Base-by-base conservation (phyloP, 2,888 invertebrate genomes). In the Drosophila anomelani region DNA sequence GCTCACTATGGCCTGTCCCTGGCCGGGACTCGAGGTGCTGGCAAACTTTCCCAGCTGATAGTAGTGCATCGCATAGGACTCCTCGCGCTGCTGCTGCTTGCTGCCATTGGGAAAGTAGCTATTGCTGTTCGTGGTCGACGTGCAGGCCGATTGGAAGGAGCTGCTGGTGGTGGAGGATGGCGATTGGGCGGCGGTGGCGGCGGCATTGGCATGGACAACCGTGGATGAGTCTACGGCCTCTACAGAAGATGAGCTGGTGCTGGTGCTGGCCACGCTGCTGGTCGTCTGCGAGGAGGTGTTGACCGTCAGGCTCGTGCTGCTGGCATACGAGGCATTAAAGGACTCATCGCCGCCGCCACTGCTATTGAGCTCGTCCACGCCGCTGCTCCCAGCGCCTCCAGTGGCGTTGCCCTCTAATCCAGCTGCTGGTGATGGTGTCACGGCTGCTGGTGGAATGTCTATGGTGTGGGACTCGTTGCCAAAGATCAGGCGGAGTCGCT, bases 391-490 rank as follows among this genome's bases (percentile, higher is more conserved):
- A 60, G 54, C 47, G 39, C 49, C 38, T 9, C 44, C 53, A 26
- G 12, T 12, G 49, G 17, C 17, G 4, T 17, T 51, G 49, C 49
- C 23, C 36, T 53, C 51, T 4, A 20, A 13, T 5, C 57, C 36
- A 29, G 39, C 47, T 32, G 36, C 46, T 54, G 53, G 63, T 68
- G 39, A 54, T 5, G 44, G 12, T 15, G 8, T 1, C 7, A 23
- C 44, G 1, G 29, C 67, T 43, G 84, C 57, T 93, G 96, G 94
- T 93, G 97, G 97, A 93, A 97, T 95, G 94, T 97, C 96, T 91
- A 97, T 97, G 91, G 96, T 97, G 91, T 95, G 96, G 90, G 96
- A 96, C 92, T 97, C 97, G 92, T 97, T 97, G 83, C 97, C 97
- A 90, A 97, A 96, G 89, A 97, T 97, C 90, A 98, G 94, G 90